Percentiles rank a stretch among this genome's conserved stretches.
Conservation (phyloP, 2,113 vertebrate species). For the Phoxinus phoxinus region DNA sequence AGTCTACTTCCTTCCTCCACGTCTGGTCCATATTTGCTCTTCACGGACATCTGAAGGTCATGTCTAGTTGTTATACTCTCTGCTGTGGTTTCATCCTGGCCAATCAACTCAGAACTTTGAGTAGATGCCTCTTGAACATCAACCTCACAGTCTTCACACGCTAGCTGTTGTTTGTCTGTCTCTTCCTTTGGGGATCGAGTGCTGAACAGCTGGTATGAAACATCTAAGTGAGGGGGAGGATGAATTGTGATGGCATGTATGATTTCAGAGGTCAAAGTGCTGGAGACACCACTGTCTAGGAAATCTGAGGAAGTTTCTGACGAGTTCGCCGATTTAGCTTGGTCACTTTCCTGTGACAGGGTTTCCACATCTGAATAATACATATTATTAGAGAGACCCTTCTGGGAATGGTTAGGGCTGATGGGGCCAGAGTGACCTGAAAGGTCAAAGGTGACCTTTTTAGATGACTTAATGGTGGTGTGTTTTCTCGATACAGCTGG, state of each 20-base stretch:
- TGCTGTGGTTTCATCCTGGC: neutral
- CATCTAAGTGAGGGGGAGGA: neutral
- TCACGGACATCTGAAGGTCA: neutral
- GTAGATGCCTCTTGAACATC: neutral
- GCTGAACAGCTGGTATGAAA: neutral
- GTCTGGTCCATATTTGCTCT: neutral
- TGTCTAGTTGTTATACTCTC: neutral
- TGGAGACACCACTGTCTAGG: neutral
- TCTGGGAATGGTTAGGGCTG: neutral
- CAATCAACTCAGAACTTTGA: neutral
- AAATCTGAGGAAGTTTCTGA: neutral
- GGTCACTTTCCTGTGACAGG: neutral
- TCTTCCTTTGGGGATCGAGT: neutral
- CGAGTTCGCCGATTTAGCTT: neutral
- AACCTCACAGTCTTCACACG: neutral
- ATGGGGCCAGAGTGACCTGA: neutral
- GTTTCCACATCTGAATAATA: neutral
- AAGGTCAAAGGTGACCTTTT: conserved; percentile 9
- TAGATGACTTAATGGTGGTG: neutral
- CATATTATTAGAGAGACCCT: neutral
- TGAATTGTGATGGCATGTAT: neutral
- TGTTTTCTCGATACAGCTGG: neutral
- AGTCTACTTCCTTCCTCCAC: neutral
- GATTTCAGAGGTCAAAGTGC: neutral
- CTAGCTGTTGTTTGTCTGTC: neutral